Evolutionary conservation across 2,888 invertebrate genomes (phyloP).

Genomic region (Drosophila paranaensis): DNA sequence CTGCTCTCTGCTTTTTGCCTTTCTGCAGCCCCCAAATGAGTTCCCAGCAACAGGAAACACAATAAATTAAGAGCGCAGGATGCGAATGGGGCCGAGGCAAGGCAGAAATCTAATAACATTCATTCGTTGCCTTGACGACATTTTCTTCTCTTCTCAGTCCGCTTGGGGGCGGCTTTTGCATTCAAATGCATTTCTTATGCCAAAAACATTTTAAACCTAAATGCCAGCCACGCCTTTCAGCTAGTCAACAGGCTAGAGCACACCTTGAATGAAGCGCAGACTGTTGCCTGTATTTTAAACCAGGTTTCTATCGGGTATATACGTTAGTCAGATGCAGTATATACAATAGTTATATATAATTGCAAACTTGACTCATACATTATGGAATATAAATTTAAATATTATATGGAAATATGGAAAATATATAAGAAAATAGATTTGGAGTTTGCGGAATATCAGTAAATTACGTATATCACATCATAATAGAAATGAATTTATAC

Average conservation of each 20-base stretch:
- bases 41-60: slow-evolving; percentile 47
- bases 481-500: neutral
- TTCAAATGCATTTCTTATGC: slow-evolving; percentile 34
- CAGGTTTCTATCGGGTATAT: neutral
- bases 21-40: neutral
- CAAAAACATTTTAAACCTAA: slow-evolving; percentile 55
- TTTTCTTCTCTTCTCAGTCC: slow-evolving; percentile 27
- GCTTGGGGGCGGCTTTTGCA: slow-evolving; percentile 13
- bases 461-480: neutral
- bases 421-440: neutral
- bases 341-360: too few species aligned
- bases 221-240: slow-evolving; percentile 58
- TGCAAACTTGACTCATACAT: neutral
- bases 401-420: neutral
- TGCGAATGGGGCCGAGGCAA: slow-evolving; percentile 30
- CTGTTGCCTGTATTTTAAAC: neutral
- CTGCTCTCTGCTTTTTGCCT: neutral
- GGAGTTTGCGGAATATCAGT: too few species aligned
- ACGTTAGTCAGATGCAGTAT: neutral
- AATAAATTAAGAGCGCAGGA: slow-evolving; percentile 57
- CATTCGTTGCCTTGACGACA: slow-evolving; percentile 36
- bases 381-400: neutral
- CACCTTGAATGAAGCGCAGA: slow-evolving; percentile 39
- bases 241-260: slow-evolving; percentile 25
- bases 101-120: slow-evolving; percentile 53